These are phyloP conservation scores for Acanthurus tractus DNA, from an alignment of 2,797 vertebrate genomes.

Conservation along the genomic window DNA sequence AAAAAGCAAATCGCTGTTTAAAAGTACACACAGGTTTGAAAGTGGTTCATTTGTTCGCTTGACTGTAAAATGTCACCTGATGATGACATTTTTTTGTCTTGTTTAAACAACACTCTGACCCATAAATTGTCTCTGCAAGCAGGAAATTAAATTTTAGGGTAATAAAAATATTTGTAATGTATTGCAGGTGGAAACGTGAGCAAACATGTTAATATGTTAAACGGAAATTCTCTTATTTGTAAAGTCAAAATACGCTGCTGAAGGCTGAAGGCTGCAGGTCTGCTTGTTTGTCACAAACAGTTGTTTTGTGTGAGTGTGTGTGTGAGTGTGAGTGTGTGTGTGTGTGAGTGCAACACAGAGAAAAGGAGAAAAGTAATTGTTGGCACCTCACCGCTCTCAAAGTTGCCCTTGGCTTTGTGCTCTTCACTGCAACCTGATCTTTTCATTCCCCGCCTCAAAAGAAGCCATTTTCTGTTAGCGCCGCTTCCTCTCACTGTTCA, in stretches of 20 bases:
- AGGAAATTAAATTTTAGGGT: conserved; percentile 12
- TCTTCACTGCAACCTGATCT: conserved; percentile 83
- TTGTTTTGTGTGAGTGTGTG: conserved; percentile 34
- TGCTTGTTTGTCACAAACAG: conserved; percentile 64
- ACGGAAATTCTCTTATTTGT: conserved; percentile 8
- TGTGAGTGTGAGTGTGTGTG: conserved; percentile 25
- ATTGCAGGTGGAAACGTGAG: neutral
- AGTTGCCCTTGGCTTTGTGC: conserved; percentile 88
- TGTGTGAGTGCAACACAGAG: conserved; percentile 50
- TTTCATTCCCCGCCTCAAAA: conserved; percentile 85
- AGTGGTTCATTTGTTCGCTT: neutral
- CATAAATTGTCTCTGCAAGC: neutral
- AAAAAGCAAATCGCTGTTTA: neutral
- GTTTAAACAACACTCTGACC: neutral
- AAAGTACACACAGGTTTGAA: neutral
- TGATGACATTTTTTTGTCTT: neutral
- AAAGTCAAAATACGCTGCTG: conserved; percentile 26
- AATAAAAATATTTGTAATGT: neutral
- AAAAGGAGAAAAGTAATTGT: conserved; percentile 82
- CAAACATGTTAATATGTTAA: neutral
- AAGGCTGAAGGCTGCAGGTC: conserved; percentile 35
- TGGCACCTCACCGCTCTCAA: conserved; percentile 82
- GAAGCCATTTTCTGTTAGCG: conserved; percentile 85
- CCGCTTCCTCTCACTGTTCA: conserved; percentile 84
- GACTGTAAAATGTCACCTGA: neutral